A percentile compares a stretch with the other conserved stretches of the same genome.
These are phyloP conservation scores for Triplophysa yarkandensis DNA, from an alignment of 2,797 vertebrate genomes.

Conservation along the genomic window DNA sequence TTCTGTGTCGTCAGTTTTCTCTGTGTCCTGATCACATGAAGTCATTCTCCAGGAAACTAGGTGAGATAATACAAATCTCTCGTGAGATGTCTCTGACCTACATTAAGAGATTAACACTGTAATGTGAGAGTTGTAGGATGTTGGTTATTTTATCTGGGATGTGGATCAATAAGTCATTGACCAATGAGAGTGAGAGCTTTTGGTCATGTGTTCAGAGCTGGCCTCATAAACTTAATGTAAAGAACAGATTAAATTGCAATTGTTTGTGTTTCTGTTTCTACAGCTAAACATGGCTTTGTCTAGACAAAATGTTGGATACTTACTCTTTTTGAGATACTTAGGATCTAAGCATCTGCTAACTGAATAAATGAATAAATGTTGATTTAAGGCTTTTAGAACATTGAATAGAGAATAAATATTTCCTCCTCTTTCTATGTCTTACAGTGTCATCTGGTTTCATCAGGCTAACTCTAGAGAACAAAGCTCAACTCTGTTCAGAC, in stretches of 20 bases:
- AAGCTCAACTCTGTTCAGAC: constrained; percentile 83
- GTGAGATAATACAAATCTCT: constrained; percentile 70
- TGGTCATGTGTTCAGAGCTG: not conserved
- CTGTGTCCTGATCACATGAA: constrained; percentile 81
- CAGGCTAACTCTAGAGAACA: constrained; percentile 83
- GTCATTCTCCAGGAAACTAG: constrained; percentile 86
- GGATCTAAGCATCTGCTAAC: no score
- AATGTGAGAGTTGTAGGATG: not conserved
- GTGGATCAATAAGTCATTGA: not conserved
- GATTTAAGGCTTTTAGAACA: no score
- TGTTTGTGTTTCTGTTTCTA: no score
- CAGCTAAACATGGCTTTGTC: no score
- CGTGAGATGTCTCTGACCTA: not conserved
- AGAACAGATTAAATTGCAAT: no score
- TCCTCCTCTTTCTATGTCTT: constrained; percentile 23
- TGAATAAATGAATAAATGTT: not conserved
- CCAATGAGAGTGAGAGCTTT: not conserved
- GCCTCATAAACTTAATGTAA: not conserved
- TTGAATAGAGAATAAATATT: no score
- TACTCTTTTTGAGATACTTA: no score
- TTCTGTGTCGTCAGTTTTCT: constrained; percentile 81
- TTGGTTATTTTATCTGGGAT: not conserved
- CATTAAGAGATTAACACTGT: not conserved
- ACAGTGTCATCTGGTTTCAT: constrained; percentile 84
- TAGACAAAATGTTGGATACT: no score